phyloP scores from a whole-genome alignment of 2,797 vertebrate genomes.

The Epinephelus malabaricus region DNA sequence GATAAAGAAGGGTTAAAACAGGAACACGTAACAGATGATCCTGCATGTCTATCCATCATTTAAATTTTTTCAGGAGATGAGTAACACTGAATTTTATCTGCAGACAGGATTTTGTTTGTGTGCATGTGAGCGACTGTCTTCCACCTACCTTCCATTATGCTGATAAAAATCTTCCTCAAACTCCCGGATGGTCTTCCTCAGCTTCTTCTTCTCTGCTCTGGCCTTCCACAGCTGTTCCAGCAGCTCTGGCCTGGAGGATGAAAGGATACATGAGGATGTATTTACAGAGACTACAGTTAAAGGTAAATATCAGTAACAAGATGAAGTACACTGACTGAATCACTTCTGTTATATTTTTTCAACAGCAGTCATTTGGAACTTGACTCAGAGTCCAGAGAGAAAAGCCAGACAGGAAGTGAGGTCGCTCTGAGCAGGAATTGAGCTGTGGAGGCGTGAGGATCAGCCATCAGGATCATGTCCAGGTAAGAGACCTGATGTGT shows the following conservation, averaged over 20 bases:
- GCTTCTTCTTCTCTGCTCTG: constrained; percentile 96
- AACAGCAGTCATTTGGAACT: neutral
- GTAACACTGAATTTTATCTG: neutral
- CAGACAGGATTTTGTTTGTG: neutral
- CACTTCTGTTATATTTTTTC: neutral
- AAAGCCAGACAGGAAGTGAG: constrained; percentile 24
- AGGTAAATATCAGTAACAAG: neutral
- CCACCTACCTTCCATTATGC: constrained; percentile 94
- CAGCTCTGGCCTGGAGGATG: constrained; percentile 92
- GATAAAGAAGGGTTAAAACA: neutral
- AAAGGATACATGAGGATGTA: constrained; percentile 39
- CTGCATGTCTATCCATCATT: neutral
- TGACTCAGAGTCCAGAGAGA: neutral
- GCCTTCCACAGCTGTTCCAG: constrained; percentile 98
- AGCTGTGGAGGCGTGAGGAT: constrained; percentile 1
- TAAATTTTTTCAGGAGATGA: neutral
- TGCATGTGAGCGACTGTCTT: neutral
- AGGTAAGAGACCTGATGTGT: constrained; percentile 12
- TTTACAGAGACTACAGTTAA: too few species aligned
- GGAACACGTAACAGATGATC: neutral
- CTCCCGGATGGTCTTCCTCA: constrained; percentile 93
- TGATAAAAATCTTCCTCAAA: constrained; percentile 98
- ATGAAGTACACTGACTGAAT: neutral
- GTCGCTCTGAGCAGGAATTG: neutral
- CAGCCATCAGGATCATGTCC: constrained; percentile 21